A percentile compares a stretch with the other conserved stretches of the same genome.
Evolutionary conservation across 2,888 invertebrate genomes (phyloP).

Genomic region (Ophion ellenae): DNA sequence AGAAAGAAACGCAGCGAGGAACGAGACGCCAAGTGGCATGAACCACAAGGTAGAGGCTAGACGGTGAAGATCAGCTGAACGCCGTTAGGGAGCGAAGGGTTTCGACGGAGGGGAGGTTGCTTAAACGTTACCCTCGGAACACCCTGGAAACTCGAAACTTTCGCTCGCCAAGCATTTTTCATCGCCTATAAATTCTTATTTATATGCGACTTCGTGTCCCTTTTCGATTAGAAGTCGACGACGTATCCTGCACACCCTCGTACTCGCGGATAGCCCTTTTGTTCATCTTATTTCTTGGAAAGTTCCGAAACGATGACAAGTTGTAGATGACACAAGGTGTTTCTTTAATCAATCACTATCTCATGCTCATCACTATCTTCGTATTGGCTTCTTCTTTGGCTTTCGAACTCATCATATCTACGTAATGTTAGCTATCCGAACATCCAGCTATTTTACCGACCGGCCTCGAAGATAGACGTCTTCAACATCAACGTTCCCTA

Average conservation of each 20-base stretch:
- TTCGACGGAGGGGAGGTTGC: slow-evolving; percentile 48
- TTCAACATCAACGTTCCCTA: neutral
- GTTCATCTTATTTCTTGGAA: slow-evolving; percentile 9
- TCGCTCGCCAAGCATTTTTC: slow-evolving; percentile 79
- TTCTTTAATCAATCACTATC: neutral
- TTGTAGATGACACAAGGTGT: neutral
- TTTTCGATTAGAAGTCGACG: slow-evolving; percentile 77
- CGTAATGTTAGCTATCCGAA: too few species aligned
- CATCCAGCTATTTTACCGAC: too few species aligned
- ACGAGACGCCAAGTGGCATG: slow-evolving; percentile 54
- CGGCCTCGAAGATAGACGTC: too few species aligned
- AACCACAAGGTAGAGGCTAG: slow-evolving; percentile 40
- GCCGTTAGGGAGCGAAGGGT: slow-evolving; percentile 63
- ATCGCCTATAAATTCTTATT: slow-evolving; percentile 83
- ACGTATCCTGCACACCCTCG: slow-evolving; percentile 56
- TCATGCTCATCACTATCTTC: neutral
- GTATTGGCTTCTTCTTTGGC: too few species aligned
- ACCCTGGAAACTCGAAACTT: slow-evolving; percentile 61
- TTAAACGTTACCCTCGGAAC: slow-evolving; percentile 42
- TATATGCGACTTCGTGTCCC: slow-evolving; percentile 82
- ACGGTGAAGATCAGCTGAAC: slow-evolving; percentile 35
- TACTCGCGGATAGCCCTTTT: slow-evolving; percentile 26
- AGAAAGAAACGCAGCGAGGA: slow-evolving; percentile 48
- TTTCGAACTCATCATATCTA: too few species aligned
- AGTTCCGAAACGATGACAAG: neutral